Evolutionary conservation across 2,113 vertebrate species (phyloP), one percentile per base, ranked within the genome.

Genomic region (Tetraodon nigroviridis): DNA sequence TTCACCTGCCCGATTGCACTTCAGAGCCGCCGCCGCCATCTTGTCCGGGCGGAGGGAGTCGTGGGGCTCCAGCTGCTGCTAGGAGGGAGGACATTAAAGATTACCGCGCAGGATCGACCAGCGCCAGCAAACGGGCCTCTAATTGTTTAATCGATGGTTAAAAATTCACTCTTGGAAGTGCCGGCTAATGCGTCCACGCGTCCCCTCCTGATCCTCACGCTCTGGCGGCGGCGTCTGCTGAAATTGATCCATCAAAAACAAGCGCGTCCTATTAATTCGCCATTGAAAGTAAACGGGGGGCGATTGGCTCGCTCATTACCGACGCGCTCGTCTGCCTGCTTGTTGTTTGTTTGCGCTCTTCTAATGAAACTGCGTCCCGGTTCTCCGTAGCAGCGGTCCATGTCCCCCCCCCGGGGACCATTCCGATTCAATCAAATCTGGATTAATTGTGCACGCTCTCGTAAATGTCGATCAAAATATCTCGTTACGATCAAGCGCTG

Each of bases 361-460:
- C 52, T 51, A 50, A 56, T 61, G 54, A 52, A 53, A 68, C 54
- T 42, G 37, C 19, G 66, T 46, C 64, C 54, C 1, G 49, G 40
- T 44, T 55, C 49, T 2, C 67, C 55, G 41, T 71, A 44, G 50
- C 65, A 67, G 69, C 69, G 42, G 75, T 80, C 77, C 75, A 67
- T 64, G 62, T 82, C 67, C 79, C 72, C 61, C 79, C 72, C 61
- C 37, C 13, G 64, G 66, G 69, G 64, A 19, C 75, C 72, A 67
- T 82, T 76, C 82, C 73, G 61, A 69, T 76, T 69, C 64, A 78
- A 78, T 80, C 67, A 76, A 60, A 72, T 76, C 55, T 71, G 64
- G 79, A 81, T 81, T 80, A 79, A 80, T 75, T 7, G 60, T 45
- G 64, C 47, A 6, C 49, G 58, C 70, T 74, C 16, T 71, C 42